Evolutionary conservation across 1,140 invertebrate genomes (phyloP), one percentile per base, ranked within the genome.

Genomic region (Harlomillsia oculata): DNA sequence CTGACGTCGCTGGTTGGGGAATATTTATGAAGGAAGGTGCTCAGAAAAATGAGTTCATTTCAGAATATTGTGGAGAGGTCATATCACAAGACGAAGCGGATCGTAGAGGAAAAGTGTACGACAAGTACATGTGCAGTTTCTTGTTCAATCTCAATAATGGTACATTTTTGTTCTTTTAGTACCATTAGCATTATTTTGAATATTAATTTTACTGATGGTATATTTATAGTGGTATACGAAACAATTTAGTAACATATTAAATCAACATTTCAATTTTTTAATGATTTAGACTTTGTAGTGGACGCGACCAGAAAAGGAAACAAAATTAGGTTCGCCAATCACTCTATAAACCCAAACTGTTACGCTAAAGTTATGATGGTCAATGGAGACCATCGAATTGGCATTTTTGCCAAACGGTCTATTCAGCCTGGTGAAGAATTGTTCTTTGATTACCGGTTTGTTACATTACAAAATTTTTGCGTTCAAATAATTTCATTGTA

Each of bases 311-410:
- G 94, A 25, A 97, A 98, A 72, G 97, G 97, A 32, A 99, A 99
- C 75, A 97, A 99, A 75, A 98, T 99, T 61, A 80, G 97, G 30
- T 99, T 99, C 75, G 96, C 95, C 25, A 99, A 99, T 77, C 96
- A 99, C 76, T 98, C 95, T 5, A 92, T 97, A 60, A 97, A 97
- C 80, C 95, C 96, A 1, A 99, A 99, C 75, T 99, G 96, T 75
- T 97, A 94, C 74, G 95, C 96, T 21, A 98, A 97, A 80, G 93
- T 95, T 1, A 95, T 98, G 87, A 97, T 97, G 87, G 96, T 99
- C 0, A 98, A 98, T 72, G 96, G 96, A 1, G 96, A 99, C 74
- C 95, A 99, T 72, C 80, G 96, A 66, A 99, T 99, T 72, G 97
- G 95, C 11, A 99, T 99, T 68, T 99, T 98, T 78, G 96, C 97